These are phyloP conservation scores for Acipenser transmontanus DNA, from an alignment of 2,797 vertebrate genomes.

Conservation along the genomic window DNA sequence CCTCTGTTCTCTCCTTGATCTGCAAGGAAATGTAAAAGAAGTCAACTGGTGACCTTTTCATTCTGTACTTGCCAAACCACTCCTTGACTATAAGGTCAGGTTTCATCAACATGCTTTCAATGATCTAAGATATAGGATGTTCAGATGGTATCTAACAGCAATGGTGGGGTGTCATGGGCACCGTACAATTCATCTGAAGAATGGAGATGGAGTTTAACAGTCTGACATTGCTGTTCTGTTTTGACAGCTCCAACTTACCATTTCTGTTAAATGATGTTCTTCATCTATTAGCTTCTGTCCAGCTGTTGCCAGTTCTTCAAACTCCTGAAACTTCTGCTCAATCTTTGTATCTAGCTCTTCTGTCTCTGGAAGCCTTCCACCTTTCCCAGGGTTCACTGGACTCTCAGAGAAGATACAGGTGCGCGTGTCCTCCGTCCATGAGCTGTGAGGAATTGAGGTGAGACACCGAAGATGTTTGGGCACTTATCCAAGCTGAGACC, in stretches of 20 bases:
- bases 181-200: no score
- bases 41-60: no score
- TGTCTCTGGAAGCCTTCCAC: slow-evolving; percentile 39
- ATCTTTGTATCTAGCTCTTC: slow-evolving; percentile 71
- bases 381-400: slow-evolving; percentile 43
- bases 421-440: slow-evolving; percentile 82
- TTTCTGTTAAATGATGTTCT: slow-evolving; percentile 69
- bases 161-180: no score
- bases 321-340: slow-evolving; percentile 71
- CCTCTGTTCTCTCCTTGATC: slow-evolving; percentile 80
- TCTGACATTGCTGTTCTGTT: no score
- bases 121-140: no score
- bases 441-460: slow-evolving; percentile 46
- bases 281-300: slow-evolving; percentile 64
- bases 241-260: slow-evolving; percentile 48
- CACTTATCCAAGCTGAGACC: no score
- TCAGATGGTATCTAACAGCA: no score
- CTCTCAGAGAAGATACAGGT: slow-evolving; percentile 76
- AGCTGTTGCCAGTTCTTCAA: slow-evolving; percentile 57
- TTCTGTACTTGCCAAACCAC: no score
- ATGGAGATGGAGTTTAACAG: no score
- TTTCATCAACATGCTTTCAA: no score
- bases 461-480: no score
- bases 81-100: no score
- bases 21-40: slow-evolving; percentile 28